Evolutionary conservation across 1,140 invertebrate genomes (phyloP).

Genomic region (Ceratina japonica): DNA sequence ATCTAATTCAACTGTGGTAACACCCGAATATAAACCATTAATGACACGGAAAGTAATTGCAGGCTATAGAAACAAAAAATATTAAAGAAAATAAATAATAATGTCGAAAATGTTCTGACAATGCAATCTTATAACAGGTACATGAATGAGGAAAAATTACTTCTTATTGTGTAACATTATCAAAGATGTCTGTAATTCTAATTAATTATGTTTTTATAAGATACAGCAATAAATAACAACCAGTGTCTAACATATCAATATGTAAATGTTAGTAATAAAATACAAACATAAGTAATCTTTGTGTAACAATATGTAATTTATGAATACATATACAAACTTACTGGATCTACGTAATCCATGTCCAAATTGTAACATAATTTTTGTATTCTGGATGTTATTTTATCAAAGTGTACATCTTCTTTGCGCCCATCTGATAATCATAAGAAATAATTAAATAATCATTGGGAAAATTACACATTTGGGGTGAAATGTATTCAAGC

Average conservation of each 20-base stretch:
- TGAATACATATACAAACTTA: conserved; percentile 79
- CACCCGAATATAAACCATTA: conserved; percentile 95
- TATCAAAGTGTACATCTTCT: conserved; percentile 97
- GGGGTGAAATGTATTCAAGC: neutral
- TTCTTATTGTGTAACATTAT: conserved; percentile 80
- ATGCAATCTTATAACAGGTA: no score
- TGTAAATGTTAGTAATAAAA: neutral
- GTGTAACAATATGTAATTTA: neutral
- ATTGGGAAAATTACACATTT: neutral
- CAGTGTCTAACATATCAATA: neutral
- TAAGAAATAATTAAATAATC: conserved; percentile 31
- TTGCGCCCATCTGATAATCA: conserved; percentile 89
- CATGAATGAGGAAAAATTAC: neutral
- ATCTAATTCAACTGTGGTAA: conserved; percentile 97
- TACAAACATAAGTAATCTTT: neutral
- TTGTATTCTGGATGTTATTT: conserved; percentile 97
- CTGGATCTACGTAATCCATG: conserved; percentile 97
- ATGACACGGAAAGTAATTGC: conserved; percentile 94
- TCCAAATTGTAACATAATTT: conserved; percentile 98
- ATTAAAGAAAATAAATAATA: neutral
- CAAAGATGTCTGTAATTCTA: neutral
- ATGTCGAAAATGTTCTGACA: no score
- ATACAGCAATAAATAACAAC: neutral
- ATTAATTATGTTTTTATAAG: neutral
- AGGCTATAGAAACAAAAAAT: conserved; percentile 79